These are phyloP conservation scores for Hyphantria cunea DNA, from an alignment of 1,140 invertebrate genomes.

Conservation along the genomic window DNA sequence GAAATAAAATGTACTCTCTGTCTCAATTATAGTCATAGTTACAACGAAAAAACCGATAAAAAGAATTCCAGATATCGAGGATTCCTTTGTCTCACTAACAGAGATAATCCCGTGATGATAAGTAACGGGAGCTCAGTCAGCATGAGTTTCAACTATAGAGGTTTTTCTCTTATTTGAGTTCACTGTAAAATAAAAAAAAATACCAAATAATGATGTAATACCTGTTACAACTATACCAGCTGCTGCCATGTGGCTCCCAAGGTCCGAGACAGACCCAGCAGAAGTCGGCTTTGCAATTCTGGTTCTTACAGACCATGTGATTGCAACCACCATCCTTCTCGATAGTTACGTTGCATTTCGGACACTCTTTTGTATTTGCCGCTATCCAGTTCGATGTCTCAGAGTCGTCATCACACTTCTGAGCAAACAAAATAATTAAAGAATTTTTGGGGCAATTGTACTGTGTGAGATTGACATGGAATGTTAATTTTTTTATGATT, in stretches of 20 bases:
- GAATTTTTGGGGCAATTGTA: neutral
- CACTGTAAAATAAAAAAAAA: too few species aligned
- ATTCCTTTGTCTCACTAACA: too few species aligned
- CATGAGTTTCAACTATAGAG: too few species aligned
- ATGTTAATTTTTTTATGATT: too few species aligned
- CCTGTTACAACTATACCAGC: conserved; percentile 99
- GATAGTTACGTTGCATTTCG: conserved; percentile 98
- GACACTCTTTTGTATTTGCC: conserved; percentile 99
- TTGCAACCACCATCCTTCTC: conserved; percentile 99
- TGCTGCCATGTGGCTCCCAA: conserved; percentile 99
- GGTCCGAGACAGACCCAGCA: conserved; percentile 99
- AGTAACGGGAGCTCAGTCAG: too few species aligned
- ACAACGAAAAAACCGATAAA: too few species aligned
- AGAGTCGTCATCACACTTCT: conserved; percentile 99
- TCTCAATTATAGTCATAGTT: too few species aligned
- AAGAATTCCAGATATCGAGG: too few species aligned
- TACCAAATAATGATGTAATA: conserved; percentile 31
- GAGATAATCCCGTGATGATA: too few species aligned
- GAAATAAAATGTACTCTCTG: too few species aligned
- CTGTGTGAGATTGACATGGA: too few species aligned
- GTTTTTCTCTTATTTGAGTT: too few species aligned
- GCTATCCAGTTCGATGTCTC: conserved; percentile 99
- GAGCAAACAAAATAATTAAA: conserved; percentile 6
- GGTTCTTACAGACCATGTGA: conserved; percentile 99
- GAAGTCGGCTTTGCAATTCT: conserved; percentile 98